Conservation (phyloP, 92 coral and sea anemone genomes). For the Montipora capitata region DNA sequence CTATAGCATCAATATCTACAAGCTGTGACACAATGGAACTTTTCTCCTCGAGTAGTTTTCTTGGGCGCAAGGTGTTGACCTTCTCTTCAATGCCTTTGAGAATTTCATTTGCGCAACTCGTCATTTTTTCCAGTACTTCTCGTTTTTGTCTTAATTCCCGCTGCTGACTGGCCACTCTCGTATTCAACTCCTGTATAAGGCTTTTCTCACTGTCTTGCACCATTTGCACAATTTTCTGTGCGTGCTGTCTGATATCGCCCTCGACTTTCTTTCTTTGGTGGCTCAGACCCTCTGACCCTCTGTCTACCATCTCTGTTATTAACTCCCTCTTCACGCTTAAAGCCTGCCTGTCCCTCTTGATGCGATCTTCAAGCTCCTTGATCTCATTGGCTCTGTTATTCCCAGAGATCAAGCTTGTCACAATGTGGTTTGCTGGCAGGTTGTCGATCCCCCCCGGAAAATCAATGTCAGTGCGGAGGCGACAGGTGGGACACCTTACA, state of each 20-base stretch:
- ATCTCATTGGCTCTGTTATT: slow-evolving; percentile 37
- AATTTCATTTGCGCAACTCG: slow-evolving; percentile 13
- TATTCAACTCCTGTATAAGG: slow-evolving; percentile 41
- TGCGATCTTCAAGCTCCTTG: slow-evolving; percentile 36
- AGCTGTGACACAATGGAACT: slow-evolving; percentile 25
- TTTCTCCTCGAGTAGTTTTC: slow-evolving; percentile 30
- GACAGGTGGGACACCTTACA: slow-evolving; percentile 76
- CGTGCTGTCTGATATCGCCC: slow-evolving; percentile 54
- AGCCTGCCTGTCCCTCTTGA: slow-evolving; percentile 34
- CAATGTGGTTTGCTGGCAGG: slow-evolving; percentile 71
- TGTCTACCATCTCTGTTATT: slow-evolving; percentile 20
- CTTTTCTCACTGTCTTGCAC: slow-evolving; percentile 62
- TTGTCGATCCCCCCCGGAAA: slow-evolving; percentile 53
- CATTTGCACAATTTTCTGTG: slow-evolving; percentile 51
- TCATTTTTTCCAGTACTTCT: slow-evolving; percentile 17
- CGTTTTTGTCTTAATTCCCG: slow-evolving; percentile 48
- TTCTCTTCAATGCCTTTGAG: slow-evolving; percentile 22
- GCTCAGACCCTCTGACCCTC: slow-evolving; percentile 17
- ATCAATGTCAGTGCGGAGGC: slow-evolving; percentile 47
- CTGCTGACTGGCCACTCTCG: slow-evolving; percentile 47
- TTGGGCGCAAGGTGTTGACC: slow-evolving; percentile 20
- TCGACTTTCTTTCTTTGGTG: slow-evolving; percentile 58
- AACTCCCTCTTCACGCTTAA: slow-evolving; percentile 39
- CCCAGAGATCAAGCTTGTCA: slow-evolving; percentile 39
- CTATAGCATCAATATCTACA: slow-evolving; percentile 22